Evolutionary conservation across 2,113 vertebrate genomes (phyloP).

Genomic region (Monopterus albus): DNA sequence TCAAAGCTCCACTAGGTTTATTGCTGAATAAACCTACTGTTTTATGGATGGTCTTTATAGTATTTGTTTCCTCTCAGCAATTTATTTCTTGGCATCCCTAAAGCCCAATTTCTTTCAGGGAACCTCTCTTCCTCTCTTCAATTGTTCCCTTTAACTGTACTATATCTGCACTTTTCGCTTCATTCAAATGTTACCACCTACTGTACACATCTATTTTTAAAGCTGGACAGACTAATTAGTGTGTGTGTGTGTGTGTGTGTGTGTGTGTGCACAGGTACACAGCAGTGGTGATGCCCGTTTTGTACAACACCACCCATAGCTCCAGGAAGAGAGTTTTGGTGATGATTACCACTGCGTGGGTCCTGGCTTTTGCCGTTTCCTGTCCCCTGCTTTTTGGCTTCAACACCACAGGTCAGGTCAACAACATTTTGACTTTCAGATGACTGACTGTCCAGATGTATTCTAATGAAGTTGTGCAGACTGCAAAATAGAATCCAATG

Average conservation of each 20-base stretch:
- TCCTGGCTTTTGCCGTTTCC: constrained; percentile 91
- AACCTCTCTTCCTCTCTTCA: constrained; percentile 14
- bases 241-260: constrained; percentile 27
- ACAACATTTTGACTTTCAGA: not conserved
- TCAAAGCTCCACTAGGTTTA: constrained; percentile 50
- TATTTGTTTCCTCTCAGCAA: constrained; percentile 15
- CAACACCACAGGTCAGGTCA: constrained; percentile 92
- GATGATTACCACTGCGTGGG: constrained; percentile 92
- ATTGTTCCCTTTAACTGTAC: constrained; percentile 35
- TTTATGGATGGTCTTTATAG: constrained; percentile 45
- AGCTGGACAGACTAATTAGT: constrained; percentile 5
- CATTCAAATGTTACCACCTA: constrained; percentile 37
- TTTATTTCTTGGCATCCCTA: constrained; percentile 39
- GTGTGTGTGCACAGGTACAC: constrained; percentile 86
- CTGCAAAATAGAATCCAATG: not conserved
- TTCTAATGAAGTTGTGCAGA: not conserved
- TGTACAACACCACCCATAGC: constrained; percentile 90
- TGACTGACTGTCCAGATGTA: not conserved
- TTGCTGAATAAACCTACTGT: constrained; percentile 59
- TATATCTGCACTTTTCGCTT: constrained; percentile 36
- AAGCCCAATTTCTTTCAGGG: constrained; percentile 4
- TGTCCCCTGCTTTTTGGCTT: constrained; percentile 94
- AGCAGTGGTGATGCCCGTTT: constrained; percentile 93
- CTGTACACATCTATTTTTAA: not conserved
- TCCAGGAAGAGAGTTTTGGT: constrained; percentile 90